Base-by-base conservation (phyloP, 2,113 vertebrate species). In the Cheirogaleus medius region DNA sequence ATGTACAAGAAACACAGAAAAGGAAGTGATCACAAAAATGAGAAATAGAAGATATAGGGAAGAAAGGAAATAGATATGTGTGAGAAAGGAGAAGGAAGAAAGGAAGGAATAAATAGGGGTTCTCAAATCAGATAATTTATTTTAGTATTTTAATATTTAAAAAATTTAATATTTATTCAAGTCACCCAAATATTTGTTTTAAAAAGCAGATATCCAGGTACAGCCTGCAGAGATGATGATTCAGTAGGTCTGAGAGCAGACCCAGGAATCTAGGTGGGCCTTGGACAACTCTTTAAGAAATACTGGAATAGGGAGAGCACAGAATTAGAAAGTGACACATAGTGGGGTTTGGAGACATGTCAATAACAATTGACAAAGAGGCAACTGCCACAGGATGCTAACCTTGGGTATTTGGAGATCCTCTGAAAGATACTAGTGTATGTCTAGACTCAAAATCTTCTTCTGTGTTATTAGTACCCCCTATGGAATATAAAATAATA, bases 391-490 rank as follows among this genome's bases (percentile, higher is more conserved):
- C 29, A 49, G 86, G 37, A 93, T 44, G 37, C 78, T 91, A 91
- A 74, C 21, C 74, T 68, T 89, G n/a, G 58, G 47, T 90, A 91
- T 95, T 91, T 47, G 52, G 37, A 76, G 71, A 94, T 80, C 29
- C 47, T 94, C 84, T 69, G 63, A 64, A 83, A 93, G 37, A 95
- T 76, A 44, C 13, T 44, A 64, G 37, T 58, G 8, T 66, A n/a
- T 13, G 71, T 87, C 76, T 71, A 98, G 80, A 82, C 49, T 95
- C 78, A 76, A 91, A 93, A 90, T 92, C 44, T 56, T 74, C 56
- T 54, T 93, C 68, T 95, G 49, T 44, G 52, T 71, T 92, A 60
- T 83, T 44, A 95, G 34, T 47, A 84, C n/a, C 39, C 23, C 49
- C 66, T 47, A 73, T 7, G 56, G 25, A 63, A 44, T 47, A 27